Evolutionary conservation across 1,140 invertebrate genomes (phyloP).

Genomic region (Drosophila punjabiensis): DNA sequence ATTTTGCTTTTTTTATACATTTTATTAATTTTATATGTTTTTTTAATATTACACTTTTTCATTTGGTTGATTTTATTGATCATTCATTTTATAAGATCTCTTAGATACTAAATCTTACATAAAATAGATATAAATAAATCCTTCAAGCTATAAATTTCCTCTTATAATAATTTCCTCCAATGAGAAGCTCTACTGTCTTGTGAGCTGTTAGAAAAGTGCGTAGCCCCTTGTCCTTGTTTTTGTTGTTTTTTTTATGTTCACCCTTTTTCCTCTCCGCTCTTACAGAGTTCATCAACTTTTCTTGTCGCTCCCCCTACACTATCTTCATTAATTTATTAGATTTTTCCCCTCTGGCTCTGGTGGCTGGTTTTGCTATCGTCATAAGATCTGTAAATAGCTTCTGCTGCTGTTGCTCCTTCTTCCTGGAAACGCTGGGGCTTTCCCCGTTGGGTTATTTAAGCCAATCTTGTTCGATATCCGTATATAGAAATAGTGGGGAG

Average conservation of each 20-base stretch:
- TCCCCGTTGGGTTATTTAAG: slow-evolving; percentile 32
- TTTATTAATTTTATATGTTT: background rate
- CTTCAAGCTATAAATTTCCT: background rate
- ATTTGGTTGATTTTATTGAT: background rate
- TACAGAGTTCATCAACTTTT: slow-evolving; percentile 76
- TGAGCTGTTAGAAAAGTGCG: slow-evolving; percentile 41
- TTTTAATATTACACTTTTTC: no score
- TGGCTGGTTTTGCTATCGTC: slow-evolving; percentile 49
- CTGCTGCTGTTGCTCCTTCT: slow-evolving; percentile 5
- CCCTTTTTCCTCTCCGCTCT: slow-evolving; percentile 15
- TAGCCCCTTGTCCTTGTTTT: slow-evolving; percentile 20
- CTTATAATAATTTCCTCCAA: no score
- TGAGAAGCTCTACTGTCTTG: slow-evolving; percentile 3
- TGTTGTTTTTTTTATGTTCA: slow-evolving; percentile 2
- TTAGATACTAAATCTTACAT: background rate
- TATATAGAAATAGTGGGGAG: slow-evolving; percentile 1
- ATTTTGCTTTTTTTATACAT: background rate
- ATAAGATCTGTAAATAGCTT: slow-evolving; percentile 75
- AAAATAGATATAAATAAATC: background rate
- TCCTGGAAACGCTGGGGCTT: slow-evolving; percentile 2
- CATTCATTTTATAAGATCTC: background rate
- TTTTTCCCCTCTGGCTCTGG: slow-evolving; percentile 59
- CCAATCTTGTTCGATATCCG: slow-evolving; percentile 49
- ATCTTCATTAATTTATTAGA: slow-evolving; percentile 71
- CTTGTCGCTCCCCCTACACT: slow-evolving; percentile 16